Evolutionary conservation across 2,888 invertebrate species (phyloP).

Genomic region (Trachelus troglodyta): DNA sequence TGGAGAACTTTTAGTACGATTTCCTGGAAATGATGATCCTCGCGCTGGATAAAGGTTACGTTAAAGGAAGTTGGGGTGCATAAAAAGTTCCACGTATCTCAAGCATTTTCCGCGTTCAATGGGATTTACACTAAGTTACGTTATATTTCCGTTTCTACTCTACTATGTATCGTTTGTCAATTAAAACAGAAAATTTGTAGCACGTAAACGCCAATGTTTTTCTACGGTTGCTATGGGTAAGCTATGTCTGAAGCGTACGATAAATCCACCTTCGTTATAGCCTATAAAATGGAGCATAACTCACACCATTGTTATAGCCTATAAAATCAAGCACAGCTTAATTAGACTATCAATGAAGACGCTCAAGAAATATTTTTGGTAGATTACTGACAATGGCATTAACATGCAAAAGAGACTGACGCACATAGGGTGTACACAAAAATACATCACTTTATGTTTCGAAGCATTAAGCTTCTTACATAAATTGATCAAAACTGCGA

Average conservation of each 20-base stretch:
- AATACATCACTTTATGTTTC: background rate
- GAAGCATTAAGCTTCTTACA: background rate
- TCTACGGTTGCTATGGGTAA: background rate
- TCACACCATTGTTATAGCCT: background rate
- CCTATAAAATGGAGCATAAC: background rate
- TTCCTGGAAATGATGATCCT: background rate
- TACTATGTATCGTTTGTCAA: background rate
- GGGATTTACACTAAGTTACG: background rate
- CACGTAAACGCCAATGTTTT: background rate
- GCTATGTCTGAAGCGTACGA: background rate
- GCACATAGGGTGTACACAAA: background rate
- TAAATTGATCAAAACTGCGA: background rate
- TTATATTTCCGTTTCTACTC: background rate
- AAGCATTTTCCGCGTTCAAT: background rate
- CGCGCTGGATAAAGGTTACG: background rate
- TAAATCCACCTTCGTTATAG: background rate
- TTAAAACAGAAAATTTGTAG: background rate
- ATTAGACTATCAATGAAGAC: background rate
- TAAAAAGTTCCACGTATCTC: background rate
- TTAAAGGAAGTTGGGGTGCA: background rate
- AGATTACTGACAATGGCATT: background rate
- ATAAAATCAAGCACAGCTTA: too few species aligned
- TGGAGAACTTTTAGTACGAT: background rate
- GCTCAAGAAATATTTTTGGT: background rate
- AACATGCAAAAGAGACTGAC: background rate